Base-by-base conservation (phyloP, 2,113 vertebrate species). In the Perca schrenkii region DNA sequence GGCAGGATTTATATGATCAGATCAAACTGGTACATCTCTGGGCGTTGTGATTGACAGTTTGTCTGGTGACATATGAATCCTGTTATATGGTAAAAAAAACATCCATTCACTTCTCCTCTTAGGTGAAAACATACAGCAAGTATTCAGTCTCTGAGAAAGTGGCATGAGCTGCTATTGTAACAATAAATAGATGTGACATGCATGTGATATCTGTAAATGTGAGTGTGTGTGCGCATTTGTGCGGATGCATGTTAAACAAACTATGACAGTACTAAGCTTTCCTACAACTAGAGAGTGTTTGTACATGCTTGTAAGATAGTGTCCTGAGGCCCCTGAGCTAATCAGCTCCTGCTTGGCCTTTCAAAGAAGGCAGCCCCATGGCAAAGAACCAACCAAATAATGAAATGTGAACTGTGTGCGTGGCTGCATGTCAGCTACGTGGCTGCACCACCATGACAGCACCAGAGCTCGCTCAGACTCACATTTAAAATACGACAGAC, bases 261-360 rank as follows among this genome's bases (percentile, higher is more conserved):
- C 22, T 21, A 63, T 46, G 16, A 46, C 28, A 36, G 10, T 8
- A 36, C 22, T 70, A 75, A 25, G n/a, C 28, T 12, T 17, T 25
- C 15, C 25, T 50, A 43, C 17, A 13, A 15, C 40, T 12, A 14
- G 46, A 65, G 52, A n/a, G 62, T 28, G 43, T 47, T 57, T 46
- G 34, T 61, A 54, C 2, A 11, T 7, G 63, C 61, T 68, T 72
- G 54, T 78, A 65, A 63, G 57, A 53, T 74, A 1, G 2, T 67
- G 72, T 74, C 57, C 47, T 40, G 53, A 65, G 58, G 58, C 62
- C 77, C 56, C 21, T 0, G 17, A 71, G 71, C 68, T 61, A 62
- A 54, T 77, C 81, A 72, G 71, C 56, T 69, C 46, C 76, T 69
- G 63, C 63, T 67, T 70, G 81, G 80, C 76, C 77, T 87, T 89